Percentiles rank a stretch among this genome's conserved stretches.
Evolutionary conservation across 2,113 vertebrate genomes (phyloP).

Genomic region (Nestor notabilis): DNA sequence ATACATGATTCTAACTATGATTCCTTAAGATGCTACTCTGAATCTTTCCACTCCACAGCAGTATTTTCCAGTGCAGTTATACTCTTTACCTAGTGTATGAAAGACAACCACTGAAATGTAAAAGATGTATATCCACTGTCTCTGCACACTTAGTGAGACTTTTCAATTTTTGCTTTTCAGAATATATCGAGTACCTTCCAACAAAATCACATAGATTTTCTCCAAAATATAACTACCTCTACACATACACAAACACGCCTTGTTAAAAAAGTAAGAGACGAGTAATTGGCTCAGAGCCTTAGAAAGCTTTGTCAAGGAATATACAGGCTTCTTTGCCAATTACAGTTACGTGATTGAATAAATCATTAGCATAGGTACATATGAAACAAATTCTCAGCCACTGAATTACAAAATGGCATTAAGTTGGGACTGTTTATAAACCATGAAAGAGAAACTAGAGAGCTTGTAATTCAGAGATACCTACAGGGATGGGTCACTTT

Average conservation of each 20-base stretch:
- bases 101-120: background rate
- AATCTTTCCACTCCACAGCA: background rate
- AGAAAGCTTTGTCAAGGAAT: background rate
- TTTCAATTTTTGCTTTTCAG: background rate
- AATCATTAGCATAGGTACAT: background rate
- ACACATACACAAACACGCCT: accelerated
- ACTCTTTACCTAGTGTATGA: background rate
- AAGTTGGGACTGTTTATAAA: background rate
- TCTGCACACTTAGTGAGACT: background rate
- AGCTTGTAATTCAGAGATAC: background rate
- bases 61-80: background rate
- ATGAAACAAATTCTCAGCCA: background rate
- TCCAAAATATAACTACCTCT: background rate
- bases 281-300: background rate
- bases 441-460: background rate
- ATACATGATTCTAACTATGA: background rate
- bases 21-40: background rate
- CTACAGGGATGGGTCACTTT: background rate
- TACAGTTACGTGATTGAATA: background rate
- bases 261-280: background rate
- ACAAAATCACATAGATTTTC: background rate
- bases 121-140: background rate
- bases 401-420: background rate
- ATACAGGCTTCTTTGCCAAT: background rate
- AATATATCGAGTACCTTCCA: background rate